Conservation (phyloP, 2,797 vertebrate genomes). For the Neomorphus geoffroyi region DNA sequence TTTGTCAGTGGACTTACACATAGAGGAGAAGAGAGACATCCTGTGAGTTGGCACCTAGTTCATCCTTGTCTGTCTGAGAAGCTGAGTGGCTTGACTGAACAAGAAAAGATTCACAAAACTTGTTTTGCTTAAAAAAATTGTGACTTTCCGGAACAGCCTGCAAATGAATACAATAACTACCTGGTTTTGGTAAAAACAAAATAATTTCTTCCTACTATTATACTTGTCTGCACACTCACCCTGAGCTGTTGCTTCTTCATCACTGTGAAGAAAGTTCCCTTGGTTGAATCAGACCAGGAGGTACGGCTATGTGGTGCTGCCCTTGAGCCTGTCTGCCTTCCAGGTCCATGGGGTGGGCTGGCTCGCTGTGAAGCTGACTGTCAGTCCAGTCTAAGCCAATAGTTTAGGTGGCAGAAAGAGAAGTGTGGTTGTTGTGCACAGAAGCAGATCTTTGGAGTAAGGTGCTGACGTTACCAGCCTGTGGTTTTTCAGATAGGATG, state of each 20-base stretch:
- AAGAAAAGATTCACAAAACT: conserved; percentile 4
- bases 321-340: background rate
- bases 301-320: background rate
- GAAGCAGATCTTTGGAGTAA: background rate
- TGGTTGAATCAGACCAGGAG: background rate
- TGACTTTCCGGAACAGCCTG: background rate
- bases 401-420: background rate
- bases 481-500: background rate
- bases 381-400: background rate
- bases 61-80: background rate
- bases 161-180: background rate
- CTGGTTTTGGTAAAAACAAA: background rate
- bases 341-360: background rate
- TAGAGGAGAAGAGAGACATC: background rate
- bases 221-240: background rate
- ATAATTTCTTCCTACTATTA: background rate
- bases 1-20: background rate
- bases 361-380: background rate
- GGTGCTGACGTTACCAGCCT: background rate
- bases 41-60: background rate
- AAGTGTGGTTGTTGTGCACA: background rate
- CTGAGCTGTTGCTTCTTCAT: background rate
- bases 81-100: background rate
- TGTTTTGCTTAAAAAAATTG: background rate
- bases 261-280: background rate